Percentiles rank a stretch among this genome's conserved stretches.
phyloP scores from a whole-genome alignment of 1,140 invertebrate species.

The Andricus grossulariae region DNA sequence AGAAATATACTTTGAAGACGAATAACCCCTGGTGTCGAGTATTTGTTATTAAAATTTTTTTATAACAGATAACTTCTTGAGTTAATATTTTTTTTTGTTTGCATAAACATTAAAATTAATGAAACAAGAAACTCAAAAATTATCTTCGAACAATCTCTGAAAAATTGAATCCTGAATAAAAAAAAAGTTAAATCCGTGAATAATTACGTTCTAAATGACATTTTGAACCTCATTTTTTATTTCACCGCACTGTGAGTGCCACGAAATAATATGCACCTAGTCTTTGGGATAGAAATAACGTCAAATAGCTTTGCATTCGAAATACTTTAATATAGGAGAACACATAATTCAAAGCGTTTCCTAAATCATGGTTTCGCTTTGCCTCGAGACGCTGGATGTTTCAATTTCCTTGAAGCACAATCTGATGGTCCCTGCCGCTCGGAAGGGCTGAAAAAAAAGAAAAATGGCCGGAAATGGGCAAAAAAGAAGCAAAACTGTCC shows the following conservation, averaged over 20 bases:
- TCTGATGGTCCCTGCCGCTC: slow-evolving; percentile 66
- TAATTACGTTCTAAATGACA: no score
- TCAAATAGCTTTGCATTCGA: slow-evolving; percentile 66
- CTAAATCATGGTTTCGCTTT: slow-evolving; percentile 72
- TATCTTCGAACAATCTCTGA: no score
- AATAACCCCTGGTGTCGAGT: no score
- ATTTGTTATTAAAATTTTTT: no score
- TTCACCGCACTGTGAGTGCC: neutral
- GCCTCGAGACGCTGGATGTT: slow-evolving; percentile 71
- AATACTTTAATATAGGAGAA: slow-evolving; percentile 68
- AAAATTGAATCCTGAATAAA: no score
- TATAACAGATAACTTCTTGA: no score
- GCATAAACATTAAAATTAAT: no score
- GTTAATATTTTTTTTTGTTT: no score
- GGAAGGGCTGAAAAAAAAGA: slow-evolving; percentile 48
- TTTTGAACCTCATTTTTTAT: no score
- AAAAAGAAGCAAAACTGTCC: slow-evolving; percentile 16
- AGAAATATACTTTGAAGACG: no score
- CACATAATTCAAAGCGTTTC: slow-evolving; percentile 73
- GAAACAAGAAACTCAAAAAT: no score
- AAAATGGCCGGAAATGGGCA: slow-evolving; percentile 32
- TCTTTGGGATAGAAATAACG: slow-evolving; percentile 43
- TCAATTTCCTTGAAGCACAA: slow-evolving; percentile 75
- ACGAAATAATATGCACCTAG: neutral
- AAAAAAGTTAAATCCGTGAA: no score